Base-by-base conservation (phyloP, 37 sponge, comb jelly and placozoan genomes). In the Cliona cf. orientalis region DNA sequence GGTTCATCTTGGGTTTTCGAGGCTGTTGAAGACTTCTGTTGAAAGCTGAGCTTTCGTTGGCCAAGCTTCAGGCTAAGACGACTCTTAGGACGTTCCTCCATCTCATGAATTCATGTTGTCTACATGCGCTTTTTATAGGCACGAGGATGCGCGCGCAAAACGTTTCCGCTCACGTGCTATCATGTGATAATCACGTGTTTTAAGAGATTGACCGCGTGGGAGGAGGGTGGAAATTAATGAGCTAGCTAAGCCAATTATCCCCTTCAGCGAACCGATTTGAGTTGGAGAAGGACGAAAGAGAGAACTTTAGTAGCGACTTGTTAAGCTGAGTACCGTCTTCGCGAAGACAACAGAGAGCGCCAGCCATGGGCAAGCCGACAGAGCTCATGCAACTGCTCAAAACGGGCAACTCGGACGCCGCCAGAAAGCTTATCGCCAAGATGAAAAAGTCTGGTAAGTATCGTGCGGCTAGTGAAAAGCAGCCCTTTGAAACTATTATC, bases 361-460 rank as follows among this genome's bases (percentile, higher is more conserved):
- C 26, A 9, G 33, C 12, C n/a, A 91, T 93, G 96, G 96, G 96
- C 17, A 93, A 93, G 71, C 66, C 87, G 9, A 79, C 87, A n/a
- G 96, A 96, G 69, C 83, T 96, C 2, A 56, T 96, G 49, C 58
- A 62, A 23, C 79, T 84, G 23, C 57, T 92, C 1, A 89, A 86
- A 75, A 77, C 84, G 0, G 94, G 94, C 3, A 89, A 92, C 36
- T 79, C 80, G n/a, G 88, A 86, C 26, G 86, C 92, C 1, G 96
- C 88, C 23, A 71, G 88, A 63, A 92, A 92, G 69, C 49, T 93
- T 33, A 76, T 96, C 32, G 85, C 81, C 22, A 96, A 93, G 75
- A 62, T 96, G 29, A 89, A 85, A 75, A 95, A 96, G 70, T 73
- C 91, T 74, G 96, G 96, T 92, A 35, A 36, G 88, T 75, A n/a